A percentile compares a stretch with the other conserved stretches of the same genome.
Conservation (phyloP, 2,113 vertebrate species). For the Rhinoderma darwinii region DNA sequence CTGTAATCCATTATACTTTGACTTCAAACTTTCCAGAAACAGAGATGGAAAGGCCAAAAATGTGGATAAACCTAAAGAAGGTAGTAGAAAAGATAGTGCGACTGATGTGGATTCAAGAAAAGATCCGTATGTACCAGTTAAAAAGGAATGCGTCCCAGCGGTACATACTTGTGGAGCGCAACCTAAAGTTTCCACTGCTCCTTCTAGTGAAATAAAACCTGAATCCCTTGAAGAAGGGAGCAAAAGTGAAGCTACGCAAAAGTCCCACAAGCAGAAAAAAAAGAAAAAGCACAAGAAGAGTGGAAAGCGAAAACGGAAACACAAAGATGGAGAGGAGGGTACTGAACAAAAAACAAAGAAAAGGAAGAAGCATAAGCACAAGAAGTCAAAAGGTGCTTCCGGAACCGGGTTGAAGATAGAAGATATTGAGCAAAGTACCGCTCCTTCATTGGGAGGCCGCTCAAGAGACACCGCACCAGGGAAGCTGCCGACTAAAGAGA, state of each 20-base stretch:
- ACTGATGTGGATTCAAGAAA: conserved; percentile 61
- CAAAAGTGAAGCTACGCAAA: conserved; percentile 76
- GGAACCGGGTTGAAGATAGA: conserved; percentile 68
- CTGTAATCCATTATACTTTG: conserved; percentile 97
- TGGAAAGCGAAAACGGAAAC: conserved; percentile 80
- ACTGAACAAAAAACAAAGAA: conserved; percentile 82
- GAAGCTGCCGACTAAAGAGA: conserved; percentile 27
- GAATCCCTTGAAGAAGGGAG: conserved; percentile 66
- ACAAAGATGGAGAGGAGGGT: conserved; percentile 78
- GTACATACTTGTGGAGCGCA: conserved; percentile 55
- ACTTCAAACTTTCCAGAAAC: conserved; percentile 95
- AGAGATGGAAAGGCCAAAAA: conserved; percentile 80
- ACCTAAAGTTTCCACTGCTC: conserved; percentile 65
- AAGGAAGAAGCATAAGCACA: conserved; percentile 89
- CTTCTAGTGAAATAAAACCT: conserved; percentile 8
- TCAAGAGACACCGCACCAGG: background rate
- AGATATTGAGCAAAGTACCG: conserved; percentile 60
- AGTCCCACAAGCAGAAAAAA: conserved; percentile 93
- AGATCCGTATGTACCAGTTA: conserved; percentile 65
- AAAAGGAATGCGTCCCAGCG: conserved; percentile 62
- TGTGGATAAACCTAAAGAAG: conserved; percentile 72
- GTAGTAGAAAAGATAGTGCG: conserved; percentile 63
- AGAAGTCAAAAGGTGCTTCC: conserved; percentile 76
- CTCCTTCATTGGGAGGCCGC: background rate
- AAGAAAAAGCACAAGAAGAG: conserved; percentile 96